Evolutionary conservation across 2,888 invertebrate genomes (phyloP), one percentile per base, ranked within the genome.

Genomic region (Chloroclysta siterata): DNA sequence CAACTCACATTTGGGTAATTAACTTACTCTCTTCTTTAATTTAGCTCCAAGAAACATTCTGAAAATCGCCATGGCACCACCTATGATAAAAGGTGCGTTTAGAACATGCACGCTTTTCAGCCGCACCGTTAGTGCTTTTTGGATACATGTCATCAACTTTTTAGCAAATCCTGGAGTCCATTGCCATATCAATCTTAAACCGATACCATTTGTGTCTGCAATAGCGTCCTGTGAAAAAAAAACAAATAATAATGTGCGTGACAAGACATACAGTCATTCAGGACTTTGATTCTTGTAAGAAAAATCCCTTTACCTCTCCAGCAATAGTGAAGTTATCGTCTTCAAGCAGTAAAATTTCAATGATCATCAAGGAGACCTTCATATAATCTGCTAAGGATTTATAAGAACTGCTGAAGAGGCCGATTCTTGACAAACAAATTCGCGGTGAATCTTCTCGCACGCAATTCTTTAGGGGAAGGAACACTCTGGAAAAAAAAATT

Each of bases 291-390:
- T n/a, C n/a, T n/a, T n/a, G n/a, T n/a, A n/a, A n/a, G n/a, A n/a
- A n/a, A n/a, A n/a, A n/a, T n/a, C n/a, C n/a, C n/a, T n/a, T n/a
- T n/a, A 74, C 73, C 71, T 72, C 65, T 22, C 93, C 93, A 46
- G 82, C 77, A 5, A 94, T 73, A 17, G 86, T 74, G 29, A 85
- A 85, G 66, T 91, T 85, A 73, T 94, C 94, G 68, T 94, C 94
- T 69, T 94, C 94, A 13, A 90, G 69, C 41, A 94, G 51, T 41
- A 89, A 63, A 48, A 94, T 85, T 69, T 94, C 94, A 72, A 87
- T 81, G 36, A 93, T 74, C 79, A 94, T 87, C 53, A 86, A 82
- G 3, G 84, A n/a, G 8, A 73, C 57, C 62, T 69, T 72, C 5
- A 70, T 22, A 2, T 63, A 29, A 17, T 73, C 69, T 11, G 53